Base-by-base conservation (phyloP, 2,113 vertebrate genomes). In the Percina caprodes region DNA sequence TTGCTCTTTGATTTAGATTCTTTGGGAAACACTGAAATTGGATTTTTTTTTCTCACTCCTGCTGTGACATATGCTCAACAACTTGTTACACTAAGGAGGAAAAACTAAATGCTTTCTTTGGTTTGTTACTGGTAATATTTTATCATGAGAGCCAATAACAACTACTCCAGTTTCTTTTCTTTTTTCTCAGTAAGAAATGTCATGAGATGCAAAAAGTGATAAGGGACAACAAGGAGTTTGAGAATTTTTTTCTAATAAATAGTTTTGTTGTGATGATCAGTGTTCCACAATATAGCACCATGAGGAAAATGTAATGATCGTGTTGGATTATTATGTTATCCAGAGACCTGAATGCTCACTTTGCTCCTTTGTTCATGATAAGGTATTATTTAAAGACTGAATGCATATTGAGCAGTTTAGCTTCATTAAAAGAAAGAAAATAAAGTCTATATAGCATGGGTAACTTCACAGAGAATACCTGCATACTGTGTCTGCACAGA, bases 1-100 rank as follows among this genome's bases (percentile, higher is more conserved):
- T 80, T 92, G 93, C 68, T 93, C 91, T 92, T 94, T 89, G 90
- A 75, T 94, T 96, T 92, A 91, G 87, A 91, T 89, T 91, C 85
- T 91, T 91, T 88, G 92, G 91, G 84, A 94, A 89, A 93, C 90
- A 79, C 74, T 78, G 84, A 88, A 92, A 93, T 91, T 84, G 83
- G 86, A 92, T 90, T 88, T 87, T 86, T 86, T 62, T 66, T 12
- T 69, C 63, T 63, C 48, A 62, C 65, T 83, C 56, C 81, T 67
- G 62, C 74, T 82, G 89, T 90, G 89, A 89, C 89, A 92, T 89
- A 87, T 89, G 86, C 88, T 91, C 74, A 56, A 88, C 87, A 90
- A 89, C 86, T 89, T 86, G 82, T 93, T 83, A 87, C 76, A 84
- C 69, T 74, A 63, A 70, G 66, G 19, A 62, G 58, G 45, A 77